A percentile compares a stretch with the other conserved stretches of the same genome.
Evolutionary conservation across 2,888 invertebrate species (phyloP).

Genomic region (Melipona bicolor): DNA sequence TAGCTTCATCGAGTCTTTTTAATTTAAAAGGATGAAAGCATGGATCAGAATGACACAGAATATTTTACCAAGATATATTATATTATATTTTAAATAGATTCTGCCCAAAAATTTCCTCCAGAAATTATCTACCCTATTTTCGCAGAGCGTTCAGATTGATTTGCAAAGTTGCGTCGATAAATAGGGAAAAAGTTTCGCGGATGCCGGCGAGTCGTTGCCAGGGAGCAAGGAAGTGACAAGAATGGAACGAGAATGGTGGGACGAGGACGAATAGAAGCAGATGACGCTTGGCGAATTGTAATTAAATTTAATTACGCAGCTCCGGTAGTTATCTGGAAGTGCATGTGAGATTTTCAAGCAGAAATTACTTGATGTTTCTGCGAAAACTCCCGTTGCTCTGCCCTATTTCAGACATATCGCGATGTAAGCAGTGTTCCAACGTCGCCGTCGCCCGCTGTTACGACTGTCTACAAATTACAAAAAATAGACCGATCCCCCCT

Average conservation of each 20-base stretch:
- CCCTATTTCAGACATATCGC: conserved; percentile 31
- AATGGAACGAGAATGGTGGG: background rate
- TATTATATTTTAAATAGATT: no score
- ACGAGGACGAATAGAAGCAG: conserved; percentile 60
- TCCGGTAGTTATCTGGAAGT: conserved; percentile 75
- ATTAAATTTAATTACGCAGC: conserved; percentile 81
- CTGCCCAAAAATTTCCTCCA: background rate
- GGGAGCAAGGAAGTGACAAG: conserved; percentile 31
- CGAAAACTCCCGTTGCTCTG: conserved; percentile 34
- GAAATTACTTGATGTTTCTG: conserved; percentile 68
- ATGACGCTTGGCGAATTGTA: conserved; percentile 77
- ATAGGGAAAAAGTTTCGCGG: conserved; percentile 29
- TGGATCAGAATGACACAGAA: no score
- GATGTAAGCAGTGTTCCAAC: conserved; percentile 46
- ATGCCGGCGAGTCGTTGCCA: conserved; percentile 49
- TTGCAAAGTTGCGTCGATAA: conserved; percentile 26
- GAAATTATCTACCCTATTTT: background rate
- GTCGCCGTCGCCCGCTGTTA: background rate
- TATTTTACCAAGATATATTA: no score
- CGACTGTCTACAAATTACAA: conserved; percentile 21
- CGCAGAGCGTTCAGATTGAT: background rate
- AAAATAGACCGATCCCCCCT: background rate
- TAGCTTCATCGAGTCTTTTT: no score
- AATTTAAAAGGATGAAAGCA: no score
- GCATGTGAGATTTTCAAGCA: conserved; percentile 73